phyloP scores from a whole-genome alignment of 2,113 vertebrate species.

The Steatornis caripensis region DNA sequence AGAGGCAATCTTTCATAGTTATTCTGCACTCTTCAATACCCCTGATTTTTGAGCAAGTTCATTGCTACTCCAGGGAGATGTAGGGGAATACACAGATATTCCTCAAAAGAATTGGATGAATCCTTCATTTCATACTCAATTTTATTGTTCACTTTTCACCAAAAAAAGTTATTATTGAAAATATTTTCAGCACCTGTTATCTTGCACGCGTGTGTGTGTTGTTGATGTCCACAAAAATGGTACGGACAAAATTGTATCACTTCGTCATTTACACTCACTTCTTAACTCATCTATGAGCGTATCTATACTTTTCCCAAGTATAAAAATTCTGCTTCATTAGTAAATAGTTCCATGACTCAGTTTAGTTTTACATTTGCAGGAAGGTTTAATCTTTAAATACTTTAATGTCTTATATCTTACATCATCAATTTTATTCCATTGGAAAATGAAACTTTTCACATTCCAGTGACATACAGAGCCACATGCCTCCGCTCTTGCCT shows the following conservation, averaged over 20 bases:
- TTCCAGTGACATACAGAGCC: background rate
- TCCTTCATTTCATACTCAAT: background rate
- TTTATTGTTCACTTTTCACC: background rate
- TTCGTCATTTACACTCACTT: background rate
- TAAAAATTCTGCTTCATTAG: background rate
- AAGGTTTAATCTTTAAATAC: background rate
- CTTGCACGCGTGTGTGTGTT: background rate
- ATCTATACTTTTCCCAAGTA: background rate
- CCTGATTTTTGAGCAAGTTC: background rate
- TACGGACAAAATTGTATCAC: background rate
- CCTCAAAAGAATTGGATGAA: background rate
- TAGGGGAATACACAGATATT: background rate
- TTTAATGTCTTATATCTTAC: background rate
- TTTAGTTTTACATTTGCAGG: background rate
- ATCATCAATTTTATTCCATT: background rate
- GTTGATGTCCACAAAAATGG: background rate
- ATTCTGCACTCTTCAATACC: background rate
- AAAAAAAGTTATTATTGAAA: background rate
- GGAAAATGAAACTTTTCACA: background rate
- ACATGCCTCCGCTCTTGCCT: background rate
- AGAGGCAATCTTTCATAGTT: background rate
- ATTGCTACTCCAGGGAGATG: background rate
- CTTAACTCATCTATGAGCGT: background rate
- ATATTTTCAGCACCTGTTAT: background rate
- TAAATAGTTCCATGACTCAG: background rate